These are phyloP conservation scores for Dysmachus trigonus DNA, from an alignment of 2,888 invertebrate species.

Conservation along the genomic window DNA sequence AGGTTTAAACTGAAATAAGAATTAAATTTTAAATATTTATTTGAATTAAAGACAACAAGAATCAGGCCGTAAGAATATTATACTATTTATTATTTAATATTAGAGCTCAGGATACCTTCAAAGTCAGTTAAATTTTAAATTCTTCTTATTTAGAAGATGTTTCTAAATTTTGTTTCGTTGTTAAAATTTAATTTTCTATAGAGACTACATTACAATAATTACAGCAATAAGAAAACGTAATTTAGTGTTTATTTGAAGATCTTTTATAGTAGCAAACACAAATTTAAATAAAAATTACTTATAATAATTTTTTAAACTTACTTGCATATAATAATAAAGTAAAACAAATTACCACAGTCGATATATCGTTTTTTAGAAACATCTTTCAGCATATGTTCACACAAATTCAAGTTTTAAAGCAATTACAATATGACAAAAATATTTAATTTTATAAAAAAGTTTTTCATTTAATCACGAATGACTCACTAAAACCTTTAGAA, in stretches of 20 bases:
- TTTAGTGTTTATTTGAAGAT: not conserved
- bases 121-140: too few species aligned
- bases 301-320: not conserved
- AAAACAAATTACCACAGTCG: not conserved
- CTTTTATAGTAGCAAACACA: too few species aligned
- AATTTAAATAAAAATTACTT: not conserved
- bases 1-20: not conserved
- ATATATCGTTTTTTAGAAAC: not conserved
- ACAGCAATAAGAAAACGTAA: not conserved
- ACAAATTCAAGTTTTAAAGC: not conserved
- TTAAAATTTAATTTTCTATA: not conserved
- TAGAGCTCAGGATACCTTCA: too few species aligned
- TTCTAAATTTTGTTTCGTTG: not conserved
- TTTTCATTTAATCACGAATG: not conserved
- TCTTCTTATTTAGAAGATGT: too few species aligned
- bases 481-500: not conserved
- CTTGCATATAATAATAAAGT: not conserved
- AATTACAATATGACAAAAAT: not conserved
- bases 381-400: not conserved
- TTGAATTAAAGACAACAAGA: not conserved
- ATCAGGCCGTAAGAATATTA: too few species aligned
- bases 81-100: too few species aligned
- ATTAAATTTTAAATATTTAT: not conserved
- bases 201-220: not conserved
- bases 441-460: not conserved